phyloP scores from a whole-genome alignment of 2,797 vertebrate genomes.

The Pseudomugil tenellus region DNA sequence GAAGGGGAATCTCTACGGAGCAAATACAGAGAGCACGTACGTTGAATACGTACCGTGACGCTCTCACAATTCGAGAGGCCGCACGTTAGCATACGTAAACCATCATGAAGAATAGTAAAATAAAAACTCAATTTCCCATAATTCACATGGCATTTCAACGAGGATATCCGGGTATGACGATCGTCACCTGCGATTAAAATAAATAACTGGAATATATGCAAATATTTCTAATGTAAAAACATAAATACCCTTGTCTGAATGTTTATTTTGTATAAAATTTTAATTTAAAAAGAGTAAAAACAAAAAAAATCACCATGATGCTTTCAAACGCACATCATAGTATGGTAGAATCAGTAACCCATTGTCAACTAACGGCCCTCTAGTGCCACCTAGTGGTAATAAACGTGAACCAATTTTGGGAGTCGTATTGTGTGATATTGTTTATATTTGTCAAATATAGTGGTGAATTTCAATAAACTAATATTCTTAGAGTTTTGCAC shows the following conservation, averaged over 20 bases:
- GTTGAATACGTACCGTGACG: constrained; percentile 26
- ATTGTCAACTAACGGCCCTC: constrained; percentile 5
- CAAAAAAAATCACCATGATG: not conserved
- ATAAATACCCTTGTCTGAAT: not conserved
- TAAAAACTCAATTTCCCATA: constrained; percentile 72
- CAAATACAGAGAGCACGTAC: constrained; percentile 55
- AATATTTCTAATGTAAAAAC: not conserved
- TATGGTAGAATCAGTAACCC: not conserved
- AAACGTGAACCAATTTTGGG: not conserved
- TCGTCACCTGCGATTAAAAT: constrained; percentile 25
- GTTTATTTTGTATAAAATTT: fast-evolving
- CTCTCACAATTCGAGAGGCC: fast-evolving
- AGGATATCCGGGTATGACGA: constrained; percentile 74
- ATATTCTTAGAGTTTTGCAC: not conserved
- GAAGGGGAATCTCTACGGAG: constrained; percentile 72
- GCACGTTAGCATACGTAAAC: constrained; percentile 51
- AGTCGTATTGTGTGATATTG: not conserved
- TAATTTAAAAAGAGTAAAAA: not conserved
- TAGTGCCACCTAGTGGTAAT: constrained; percentile 57
- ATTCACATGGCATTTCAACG: constrained; percentile 23
- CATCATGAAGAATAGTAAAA: constrained; percentile 54
- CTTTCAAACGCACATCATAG: not conserved
- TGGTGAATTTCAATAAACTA: not conserved
- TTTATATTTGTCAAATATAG: not conserved
- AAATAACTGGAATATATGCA: not conserved